Percentiles rank a stretch among this genome's conserved stretches.
phyloP scores from a whole-genome alignment of 2,113 vertebrate genomes.

The Aramus guarauna region DNA sequence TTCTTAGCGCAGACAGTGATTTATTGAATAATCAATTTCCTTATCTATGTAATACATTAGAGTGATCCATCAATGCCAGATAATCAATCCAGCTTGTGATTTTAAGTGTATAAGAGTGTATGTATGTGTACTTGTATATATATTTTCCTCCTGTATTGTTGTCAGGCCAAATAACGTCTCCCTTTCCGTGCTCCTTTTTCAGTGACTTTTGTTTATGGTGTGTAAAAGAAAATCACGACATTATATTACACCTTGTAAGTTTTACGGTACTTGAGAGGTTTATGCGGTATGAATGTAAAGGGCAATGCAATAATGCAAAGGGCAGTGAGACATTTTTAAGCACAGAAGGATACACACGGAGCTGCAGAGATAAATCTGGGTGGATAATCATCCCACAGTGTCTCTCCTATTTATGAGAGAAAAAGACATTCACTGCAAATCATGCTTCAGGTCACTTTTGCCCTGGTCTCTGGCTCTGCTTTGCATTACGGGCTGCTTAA shows the following conservation, averaged over 20 bases:
- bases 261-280: slow-evolving; percentile 67
- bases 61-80: slow-evolving; percentile 83
- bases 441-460: neutral
- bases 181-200: slow-evolving; percentile 12
- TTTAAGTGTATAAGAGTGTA: slow-evolving; percentile 39
- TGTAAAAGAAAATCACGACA: neutral
- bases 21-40: slow-evolving; percentile 90
- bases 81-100: slow-evolving; percentile 81
- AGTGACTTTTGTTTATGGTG: slow-evolving; percentile 47
- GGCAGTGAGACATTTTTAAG: slow-evolving; percentile 66
- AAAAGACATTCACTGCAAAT: slow-evolving; percentile 13
- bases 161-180: slow-evolving; percentile 38
- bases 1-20: slow-evolving; percentile 74
- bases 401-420: slow-evolving; percentile 40
- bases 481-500: neutral
- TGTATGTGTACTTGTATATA: neutral
- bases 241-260: slow-evolving; percentile 65
- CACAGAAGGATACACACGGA: slow-evolving; percentile 40
- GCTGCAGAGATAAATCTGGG: slow-evolving; percentile 61
- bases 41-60: slow-evolving; percentile 87
- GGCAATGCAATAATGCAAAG: slow-evolving; percentile 69
- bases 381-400: slow-evolving; percentile 28
- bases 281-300: slow-evolving; percentile 66
- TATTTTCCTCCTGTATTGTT: slow-evolving; percentile 60
- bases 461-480: neutral